Percentiles rank a stretch among this genome's conserved stretches.
phyloP scores from a whole-genome alignment of 2,888 invertebrate species.

The Vandiemenella viatica region DNA sequence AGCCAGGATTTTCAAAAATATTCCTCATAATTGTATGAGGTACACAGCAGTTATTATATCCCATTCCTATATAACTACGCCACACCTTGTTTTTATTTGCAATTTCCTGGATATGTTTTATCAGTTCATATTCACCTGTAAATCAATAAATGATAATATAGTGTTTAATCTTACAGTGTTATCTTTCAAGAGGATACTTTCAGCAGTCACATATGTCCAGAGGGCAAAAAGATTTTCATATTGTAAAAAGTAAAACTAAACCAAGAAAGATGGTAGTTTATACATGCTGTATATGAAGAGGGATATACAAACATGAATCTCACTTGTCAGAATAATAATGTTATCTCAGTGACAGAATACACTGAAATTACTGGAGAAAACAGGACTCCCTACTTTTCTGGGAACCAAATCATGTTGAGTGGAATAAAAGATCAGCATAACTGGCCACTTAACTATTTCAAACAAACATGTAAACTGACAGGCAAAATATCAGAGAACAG shows the following conservation, averaged over 20 bases:
- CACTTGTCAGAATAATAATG: not conserved
- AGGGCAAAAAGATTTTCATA: too few relatives aligned
- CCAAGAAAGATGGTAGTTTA: not conserved
- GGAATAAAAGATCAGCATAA: too few relatives aligned
- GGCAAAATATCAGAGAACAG: too few relatives aligned
- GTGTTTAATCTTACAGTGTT: not conserved
- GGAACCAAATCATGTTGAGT: too few relatives aligned
- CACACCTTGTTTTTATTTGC: conserved; percentile 82
- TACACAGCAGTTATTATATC: conserved; percentile 93
- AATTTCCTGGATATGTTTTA: conserved; percentile 59
- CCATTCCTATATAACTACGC: conserved; percentile 96
- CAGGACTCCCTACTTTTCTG: too few relatives aligned
- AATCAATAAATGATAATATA: conserved; percentile 17
- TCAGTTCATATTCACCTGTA: conserved; percentile 81
- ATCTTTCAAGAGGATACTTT: too few relatives aligned
- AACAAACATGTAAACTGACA: too few relatives aligned
- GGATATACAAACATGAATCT: not conserved
- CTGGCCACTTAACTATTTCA: too few relatives aligned
- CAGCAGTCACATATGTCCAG: too few relatives aligned
- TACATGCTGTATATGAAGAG: not conserved
- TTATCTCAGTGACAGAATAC: not conserved
- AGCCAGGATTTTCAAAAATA: conserved; percentile 97
- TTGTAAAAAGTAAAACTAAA: not conserved
- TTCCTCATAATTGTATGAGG: conserved; percentile 92
- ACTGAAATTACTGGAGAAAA: too few relatives aligned